phyloP scores from a whole-genome alignment of 1,140 invertebrate species.

The Carposina sasakii region DNA sequence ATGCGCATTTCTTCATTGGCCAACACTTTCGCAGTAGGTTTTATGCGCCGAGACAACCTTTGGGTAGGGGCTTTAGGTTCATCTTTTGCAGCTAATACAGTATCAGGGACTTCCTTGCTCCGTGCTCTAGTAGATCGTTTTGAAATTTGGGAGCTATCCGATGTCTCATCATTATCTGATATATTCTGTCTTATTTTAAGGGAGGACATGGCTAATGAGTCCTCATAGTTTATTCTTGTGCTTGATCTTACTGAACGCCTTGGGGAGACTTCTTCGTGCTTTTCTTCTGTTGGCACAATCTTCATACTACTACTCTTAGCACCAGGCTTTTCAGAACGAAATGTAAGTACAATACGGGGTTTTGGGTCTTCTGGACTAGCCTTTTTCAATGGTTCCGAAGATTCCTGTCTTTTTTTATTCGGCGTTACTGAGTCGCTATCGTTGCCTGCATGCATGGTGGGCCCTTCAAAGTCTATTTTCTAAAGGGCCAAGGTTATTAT shows the following conservation, averaged over 20 bases:
- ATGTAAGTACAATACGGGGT: conserved; percentile 67
- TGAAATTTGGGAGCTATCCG: conserved; percentile 33
- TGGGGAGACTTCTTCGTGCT: conserved; percentile 54
- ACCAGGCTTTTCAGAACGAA: conserved; percentile 67
- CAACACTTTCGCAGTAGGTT: conserved; percentile 73
- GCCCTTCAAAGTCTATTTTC: not conserved
- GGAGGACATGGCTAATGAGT: conserved; percentile 53
- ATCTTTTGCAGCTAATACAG: conserved; percentile 74
- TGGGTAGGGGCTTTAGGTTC: conserved; percentile 40
- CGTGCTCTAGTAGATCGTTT: conserved; percentile 69
- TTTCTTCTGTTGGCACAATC: conserved; percentile 65
- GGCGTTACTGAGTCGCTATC: conserved; percentile 20
- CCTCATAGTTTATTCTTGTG: conserved; percentile 42
- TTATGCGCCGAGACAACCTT: conserved; percentile 68
- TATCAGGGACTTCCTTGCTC: conserved; percentile 71
- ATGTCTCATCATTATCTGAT: conserved; percentile 59
- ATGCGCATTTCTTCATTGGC: conserved; percentile 74
- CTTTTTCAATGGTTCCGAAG: conserved; percentile 33
- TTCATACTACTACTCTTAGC: conserved; percentile 65
- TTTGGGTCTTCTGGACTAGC: conserved; percentile 52
- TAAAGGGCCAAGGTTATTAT: not conserved
- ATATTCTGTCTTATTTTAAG: conserved; percentile 30
- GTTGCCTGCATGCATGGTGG: conserved; percentile 42
- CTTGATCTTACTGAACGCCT: conserved; percentile 44
- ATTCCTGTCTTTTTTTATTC: conserved; percentile 42